Evolutionary conservation across 2,113 vertebrate species (phyloP).

Genomic region (Gadus macrocephalus): DNA sequence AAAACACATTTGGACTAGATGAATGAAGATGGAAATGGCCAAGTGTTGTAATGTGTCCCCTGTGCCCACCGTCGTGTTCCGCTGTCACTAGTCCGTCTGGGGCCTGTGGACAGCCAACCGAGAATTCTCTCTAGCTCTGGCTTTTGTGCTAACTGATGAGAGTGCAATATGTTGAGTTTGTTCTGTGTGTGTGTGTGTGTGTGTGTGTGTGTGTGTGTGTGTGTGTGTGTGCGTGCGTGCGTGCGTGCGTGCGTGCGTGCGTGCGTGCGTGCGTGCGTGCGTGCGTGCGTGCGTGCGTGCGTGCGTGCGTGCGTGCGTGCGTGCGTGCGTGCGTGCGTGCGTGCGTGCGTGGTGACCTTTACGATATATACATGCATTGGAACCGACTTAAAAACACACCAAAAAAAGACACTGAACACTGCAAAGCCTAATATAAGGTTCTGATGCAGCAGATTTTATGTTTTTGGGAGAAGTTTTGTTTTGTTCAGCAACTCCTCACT

Average conservation of each 20-base stretch:
- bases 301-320: background rate
- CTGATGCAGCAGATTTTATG: no score
- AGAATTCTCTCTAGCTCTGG: background rate
- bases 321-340: background rate
- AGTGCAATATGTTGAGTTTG: background rate
- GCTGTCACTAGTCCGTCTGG: conserved; percentile 9
- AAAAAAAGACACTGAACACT: no score
- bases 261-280: background rate
- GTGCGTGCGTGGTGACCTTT: background rate
- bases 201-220: background rate
- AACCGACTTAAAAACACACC: no score
- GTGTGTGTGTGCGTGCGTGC: background rate
- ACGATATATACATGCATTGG: conserved; percentile 1
- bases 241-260: background rate
- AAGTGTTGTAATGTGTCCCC: conserved; percentile 45
- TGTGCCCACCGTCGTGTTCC: conserved; percentile 33
- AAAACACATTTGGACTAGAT: conserved; percentile 55
- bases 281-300: background rate
- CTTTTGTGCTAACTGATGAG: background rate
- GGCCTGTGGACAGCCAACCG: background rate
- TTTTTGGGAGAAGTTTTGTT: no score
- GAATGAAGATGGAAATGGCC: conserved; percentile 41
- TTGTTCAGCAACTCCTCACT: no score
- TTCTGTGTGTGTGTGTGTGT: background rate
- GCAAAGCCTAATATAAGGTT: no score